Evolutionary conservation across 2,888 invertebrate species (phyloP), one percentile per base, ranked within the genome.

Genomic region (Rhingia rostrata): DNA sequence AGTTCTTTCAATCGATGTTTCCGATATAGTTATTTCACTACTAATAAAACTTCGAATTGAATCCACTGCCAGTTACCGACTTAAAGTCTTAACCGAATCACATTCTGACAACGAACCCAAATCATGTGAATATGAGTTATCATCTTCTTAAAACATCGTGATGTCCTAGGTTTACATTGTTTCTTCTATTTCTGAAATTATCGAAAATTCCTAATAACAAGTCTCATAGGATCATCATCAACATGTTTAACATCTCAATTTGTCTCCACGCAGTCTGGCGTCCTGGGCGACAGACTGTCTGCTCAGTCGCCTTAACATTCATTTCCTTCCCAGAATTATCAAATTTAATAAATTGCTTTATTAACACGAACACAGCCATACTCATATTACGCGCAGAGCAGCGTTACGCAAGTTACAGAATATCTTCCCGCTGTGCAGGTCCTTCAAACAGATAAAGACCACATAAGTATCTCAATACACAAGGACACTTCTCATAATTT

Each of bases 341-440:
- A 12, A 12, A 58, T 69, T 79, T 79, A 64, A 83, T 83, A 79
- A 83, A 83, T 83, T 83, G 64, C 79, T 69, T 45, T 45, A 79
- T 83, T 83, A 79, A 64, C 51, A 63, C 45, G 63, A 83, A 78
- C 79, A 67, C 79, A 47, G 56, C 47, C 49, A 39, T 67, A 43
- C 78, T 83, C 82, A 30, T 14, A n/a, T 80, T 74, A 73, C 72
- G 7, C 2, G 5, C 4, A 32, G 35, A 56, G 41, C 22, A 39
- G 32, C 45, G 43, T 7, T 45, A 58, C 58, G 69, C 45, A 32
- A 37, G 39, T 78, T 78, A 49, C 67, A 67, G 30, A 73, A 78
- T 39, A 47, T 51, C 30, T 54, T 22, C 72, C 82, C 64, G 41
- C 69, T 51, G 79, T 30, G 79, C 47, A 53, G 10, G 35, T n/a